Evolutionary conservation across 2,797 vertebrate species (phyloP), one percentile per base, ranked within the genome.

Genomic region (Chelmon rostratus): DNA sequence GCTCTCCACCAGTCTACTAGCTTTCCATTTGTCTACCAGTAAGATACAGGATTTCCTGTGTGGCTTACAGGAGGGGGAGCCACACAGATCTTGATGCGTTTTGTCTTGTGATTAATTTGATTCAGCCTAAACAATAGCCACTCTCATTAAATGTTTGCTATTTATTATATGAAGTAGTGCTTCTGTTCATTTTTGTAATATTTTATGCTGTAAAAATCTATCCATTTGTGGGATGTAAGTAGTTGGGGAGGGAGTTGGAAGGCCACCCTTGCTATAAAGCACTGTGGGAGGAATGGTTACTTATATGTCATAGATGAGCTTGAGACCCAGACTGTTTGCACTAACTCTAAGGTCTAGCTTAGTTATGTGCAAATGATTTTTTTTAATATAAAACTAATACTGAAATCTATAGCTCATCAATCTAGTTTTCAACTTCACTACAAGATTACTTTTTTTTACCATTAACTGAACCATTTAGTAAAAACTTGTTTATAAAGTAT

Each of bases 401-500:
- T 44, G 31, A 44, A 16, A 59, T 35, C 5, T 38, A 23, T 28
- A 18, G 58, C 13, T 57, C 10, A 40, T 40, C 19, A 7, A 6
- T 67, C 28, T 1, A 19, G 37, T 19, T 23, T 23, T 61, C 3
- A 33, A 31, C 19, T 13, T 54, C 12, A 35, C 19, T 37, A 25
- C 2, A 16, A 19, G 12, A 28, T 31, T 1, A 18, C 42, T n/a
- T 44, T 40, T 35, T 16, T 68, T 69, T 49, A 62, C 16, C 16
- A 69, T 31, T 3, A 57, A 35, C n/a, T 52, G 15, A 68, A 9
- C 13, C 7, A n/a, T 35, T 47, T 40, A 3, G 19, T 49, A 12
- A 65, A 63, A 78, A 59, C 11, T 4, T 31, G 52, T 80, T 82
- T 4, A 33, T 54, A 72, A 47, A 59, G 42, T 74, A 49, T 12